Percentiles rank a stretch among this genome's conserved stretches.
Conservation (phyloP, 2,113 vertebrate species). For the Peromyscus californicus region DNA sequence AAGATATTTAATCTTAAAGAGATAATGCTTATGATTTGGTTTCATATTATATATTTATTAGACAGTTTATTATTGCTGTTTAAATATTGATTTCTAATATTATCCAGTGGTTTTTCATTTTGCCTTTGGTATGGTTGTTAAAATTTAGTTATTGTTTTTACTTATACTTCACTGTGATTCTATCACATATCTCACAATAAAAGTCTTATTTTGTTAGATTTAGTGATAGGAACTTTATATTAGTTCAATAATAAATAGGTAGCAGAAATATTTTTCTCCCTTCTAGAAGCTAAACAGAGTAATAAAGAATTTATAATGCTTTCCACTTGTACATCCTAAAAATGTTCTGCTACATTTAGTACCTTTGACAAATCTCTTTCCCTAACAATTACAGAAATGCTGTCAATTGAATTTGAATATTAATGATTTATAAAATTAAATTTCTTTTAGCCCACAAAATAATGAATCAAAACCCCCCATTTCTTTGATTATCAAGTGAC, state of each 20-base stretch:
- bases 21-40: neutral
- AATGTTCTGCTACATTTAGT: neutral
- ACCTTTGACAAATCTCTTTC: neutral
- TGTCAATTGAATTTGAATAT: neutral
- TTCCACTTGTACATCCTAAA: neutral
- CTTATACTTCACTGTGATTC: neutral
- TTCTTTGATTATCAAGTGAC: neutral
- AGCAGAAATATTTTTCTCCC: neutral
- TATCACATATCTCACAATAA: neutral
- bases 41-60: neutral
- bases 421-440: neutral
- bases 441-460: constrained; percentile 22
- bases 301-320: neutral
- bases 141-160: neutral
- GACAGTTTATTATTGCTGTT: neutral
- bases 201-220: neutral
- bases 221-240: neutral
- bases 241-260: neutral
- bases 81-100: neutral
- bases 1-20: neutral
- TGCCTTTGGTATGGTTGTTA: neutral
- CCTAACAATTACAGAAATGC: neutral
- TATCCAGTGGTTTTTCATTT: neutral
- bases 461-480: neutral
- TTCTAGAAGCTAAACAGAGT: neutral